Conservation (phyloP, 2,888 invertebrate genomes). For the Clostera curtula region DNA sequence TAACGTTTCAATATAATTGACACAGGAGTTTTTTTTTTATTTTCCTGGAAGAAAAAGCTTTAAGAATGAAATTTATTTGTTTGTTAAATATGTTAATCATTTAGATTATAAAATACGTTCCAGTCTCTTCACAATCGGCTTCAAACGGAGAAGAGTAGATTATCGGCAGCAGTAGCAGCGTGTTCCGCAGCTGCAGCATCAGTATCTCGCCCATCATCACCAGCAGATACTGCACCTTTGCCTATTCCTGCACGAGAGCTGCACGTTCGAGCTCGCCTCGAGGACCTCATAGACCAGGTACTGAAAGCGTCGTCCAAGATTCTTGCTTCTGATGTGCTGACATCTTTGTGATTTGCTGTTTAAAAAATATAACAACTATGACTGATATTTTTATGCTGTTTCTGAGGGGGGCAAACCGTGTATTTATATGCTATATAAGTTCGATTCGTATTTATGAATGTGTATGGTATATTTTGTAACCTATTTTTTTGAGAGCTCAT, state of each 20-base stretch:
- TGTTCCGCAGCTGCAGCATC: conserved; percentile 95
- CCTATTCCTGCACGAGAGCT: conserved; percentile 90
- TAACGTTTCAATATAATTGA: too few relatives aligned
- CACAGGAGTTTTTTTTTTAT: too few relatives aligned
- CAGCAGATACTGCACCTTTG: conserved; percentile 88
- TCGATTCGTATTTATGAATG: too few relatives aligned
- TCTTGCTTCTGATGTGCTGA: conserved; percentile 36
- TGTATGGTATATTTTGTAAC: too few relatives aligned
- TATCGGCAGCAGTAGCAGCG: conserved; percentile 91
- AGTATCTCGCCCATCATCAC: conserved; percentile 92
- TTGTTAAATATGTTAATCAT: background rate
- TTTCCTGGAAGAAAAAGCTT: too few relatives aligned
- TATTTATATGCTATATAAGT: too few relatives aligned
- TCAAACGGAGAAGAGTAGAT: conserved; percentile 89
- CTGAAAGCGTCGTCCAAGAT: conserved; percentile 29
- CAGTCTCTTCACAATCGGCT: conserved; percentile 86
- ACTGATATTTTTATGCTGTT: background rate
- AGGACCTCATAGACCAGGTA: conserved; percentile 96
- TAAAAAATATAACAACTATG: conserved; percentile 2
- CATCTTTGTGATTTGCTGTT: conserved; percentile 27
- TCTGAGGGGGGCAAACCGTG: too few relatives aligned
- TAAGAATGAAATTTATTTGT: too few relatives aligned
- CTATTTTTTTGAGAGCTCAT: too few relatives aligned
- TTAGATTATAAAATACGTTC: background rate
- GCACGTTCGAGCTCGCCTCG: conserved; percentile 87